phyloP scores from a whole-genome alignment of 2,113 vertebrate genomes.

The Nothobranchius kuhntae region DNA sequence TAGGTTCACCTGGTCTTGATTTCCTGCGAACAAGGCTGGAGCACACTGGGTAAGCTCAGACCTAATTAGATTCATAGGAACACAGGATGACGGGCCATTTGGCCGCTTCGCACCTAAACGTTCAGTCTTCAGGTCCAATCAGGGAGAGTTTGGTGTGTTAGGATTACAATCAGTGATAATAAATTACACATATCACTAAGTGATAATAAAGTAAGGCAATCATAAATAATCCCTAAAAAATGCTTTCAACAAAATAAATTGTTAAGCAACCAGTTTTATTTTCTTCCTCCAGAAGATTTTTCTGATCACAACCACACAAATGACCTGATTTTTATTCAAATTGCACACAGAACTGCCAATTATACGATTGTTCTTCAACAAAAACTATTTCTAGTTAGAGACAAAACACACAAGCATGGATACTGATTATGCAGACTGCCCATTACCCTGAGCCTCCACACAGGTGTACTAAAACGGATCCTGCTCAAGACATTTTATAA shows the following conservation, averaged over 20 bases:
- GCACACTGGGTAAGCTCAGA: slow-evolving; percentile 68
- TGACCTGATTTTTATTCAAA: no score
- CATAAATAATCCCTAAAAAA: not conserved
- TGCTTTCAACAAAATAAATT: not conserved
- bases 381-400: not conserved
- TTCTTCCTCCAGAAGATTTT: not conserved
- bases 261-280: not conserved
- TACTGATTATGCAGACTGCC: no score
- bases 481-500: no score
- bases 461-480: no score
- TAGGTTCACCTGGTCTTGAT: slow-evolving; percentile 76
- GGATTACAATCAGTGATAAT: no score
- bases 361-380: no score
- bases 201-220: not conserved
- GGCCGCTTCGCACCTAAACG: slow-evolving; percentile 49
- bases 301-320: no score
- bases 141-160: slow-evolving; percentile 25
- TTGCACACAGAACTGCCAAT: no score
- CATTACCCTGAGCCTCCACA: no score
- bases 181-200: not conserved
- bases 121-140: slow-evolving; percentile 36
- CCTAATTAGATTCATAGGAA: slow-evolving; percentile 70
- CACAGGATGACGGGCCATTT: slow-evolving; percentile 68
- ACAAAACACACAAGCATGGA: no score
- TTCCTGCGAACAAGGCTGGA: slow-evolving; percentile 65